Percentiles rank a stretch among this genome's conserved stretches.
phyloP scores from a whole-genome alignment of 2,888 invertebrate species.

The Prosopocoilus inquinatus region DNA sequence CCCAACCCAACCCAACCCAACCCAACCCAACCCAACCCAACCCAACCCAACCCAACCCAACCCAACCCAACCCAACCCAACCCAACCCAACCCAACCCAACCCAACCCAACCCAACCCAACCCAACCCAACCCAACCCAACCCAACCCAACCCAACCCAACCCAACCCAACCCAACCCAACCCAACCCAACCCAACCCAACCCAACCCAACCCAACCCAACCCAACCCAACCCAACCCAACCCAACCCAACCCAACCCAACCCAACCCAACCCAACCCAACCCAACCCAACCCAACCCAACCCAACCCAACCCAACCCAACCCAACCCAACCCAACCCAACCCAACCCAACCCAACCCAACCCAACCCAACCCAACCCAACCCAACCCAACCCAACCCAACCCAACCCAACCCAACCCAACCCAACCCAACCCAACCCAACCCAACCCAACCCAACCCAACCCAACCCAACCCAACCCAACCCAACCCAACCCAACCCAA shows the following conservation, averaged over 20 bases:
- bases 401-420: neutral
- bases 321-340: neutral
- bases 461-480: neutral
- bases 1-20: slow-evolving; percentile 7
- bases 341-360: neutral
- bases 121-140: slow-evolving; percentile 6
- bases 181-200: slow-evolving; percentile 31
- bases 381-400: neutral
- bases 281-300: neutral
- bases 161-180: slow-evolving; percentile 22
- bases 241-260: neutral
- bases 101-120: slow-evolving; percentile 14
- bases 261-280: neutral
- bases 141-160: slow-evolving; percentile 10
- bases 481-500: neutral
- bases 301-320: neutral
- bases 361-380: neutral
- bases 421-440: neutral
- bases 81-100: slow-evolving; percentile 16
- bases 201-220: slow-evolving; percentile 26
- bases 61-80: slow-evolving; percentile 18
- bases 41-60: slow-evolving; percentile 15
- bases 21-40: slow-evolving; percentile 12
- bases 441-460: neutral
- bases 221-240: neutral